Conservation (phyloP, 1,140 invertebrate genomes). For the Eciton burchellii region DNA sequence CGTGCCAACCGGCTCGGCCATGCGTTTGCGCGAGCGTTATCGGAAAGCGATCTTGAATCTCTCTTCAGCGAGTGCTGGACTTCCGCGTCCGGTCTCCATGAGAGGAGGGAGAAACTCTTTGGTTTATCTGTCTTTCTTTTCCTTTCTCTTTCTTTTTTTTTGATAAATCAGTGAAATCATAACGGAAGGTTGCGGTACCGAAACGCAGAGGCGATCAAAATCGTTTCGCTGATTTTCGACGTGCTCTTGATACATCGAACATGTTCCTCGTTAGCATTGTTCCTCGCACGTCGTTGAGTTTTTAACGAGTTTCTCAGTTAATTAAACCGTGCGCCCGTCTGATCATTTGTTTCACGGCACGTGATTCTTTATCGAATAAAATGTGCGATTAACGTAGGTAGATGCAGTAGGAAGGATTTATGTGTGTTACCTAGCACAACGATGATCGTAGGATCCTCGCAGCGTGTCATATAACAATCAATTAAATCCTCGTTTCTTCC, state of each 20-base stretch:
- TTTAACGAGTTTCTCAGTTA: too few species aligned
- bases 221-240: background rate
- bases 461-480: too few species aligned
- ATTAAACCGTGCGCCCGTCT: too few species aligned
- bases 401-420: too few species aligned
- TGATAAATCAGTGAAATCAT: conserved; percentile 19
- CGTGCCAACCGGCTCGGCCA: conserved; percentile 38
- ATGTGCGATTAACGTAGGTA: too few species aligned
- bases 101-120: background rate
- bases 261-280: background rate
- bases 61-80: conserved; percentile 22
- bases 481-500: too few species aligned
- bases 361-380: too few species aligned
- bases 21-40: conserved; percentile 41
- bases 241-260: background rate
- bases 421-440: too few species aligned
- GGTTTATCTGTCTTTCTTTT: background rate
- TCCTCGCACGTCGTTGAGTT: too few species aligned
- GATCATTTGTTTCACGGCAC: too few species aligned
- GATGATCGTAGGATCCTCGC: too few species aligned
- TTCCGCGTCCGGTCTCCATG: conserved; percentile 18
- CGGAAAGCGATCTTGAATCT: conserved; percentile 48
- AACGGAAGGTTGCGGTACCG: background rate
- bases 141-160: conserved; percentile 8
- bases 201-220: background rate